Percentiles rank a stretch among this genome's conserved stretches.
Conservation (phyloP, 2,113 vertebrate genomes). For the Myanophis thanlyinensis region DNA sequence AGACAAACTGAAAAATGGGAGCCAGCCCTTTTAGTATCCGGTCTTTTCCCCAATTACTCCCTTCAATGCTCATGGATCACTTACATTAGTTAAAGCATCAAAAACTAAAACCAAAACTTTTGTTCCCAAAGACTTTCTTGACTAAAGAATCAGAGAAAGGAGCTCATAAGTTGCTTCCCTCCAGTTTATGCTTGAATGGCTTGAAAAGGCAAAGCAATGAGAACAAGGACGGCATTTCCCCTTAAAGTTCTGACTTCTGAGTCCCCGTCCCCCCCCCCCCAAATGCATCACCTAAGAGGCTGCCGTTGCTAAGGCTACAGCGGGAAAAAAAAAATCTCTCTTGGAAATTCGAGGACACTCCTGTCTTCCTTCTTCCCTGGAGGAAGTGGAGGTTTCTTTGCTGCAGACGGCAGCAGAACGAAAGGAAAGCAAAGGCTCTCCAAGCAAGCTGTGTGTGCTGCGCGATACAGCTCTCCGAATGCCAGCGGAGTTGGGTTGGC, state of each 20-base stretch:
- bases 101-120: slow-evolving; percentile 51
- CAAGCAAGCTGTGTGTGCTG: slow-evolving; percentile 55
- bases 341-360: slow-evolving; percentile 40
- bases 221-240: slow-evolving; percentile 37
- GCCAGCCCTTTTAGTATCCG: slow-evolving; percentile 35
- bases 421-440: slow-evolving; percentile 19
- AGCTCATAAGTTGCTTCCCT: slow-evolving; percentile 31
- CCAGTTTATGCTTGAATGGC: slow-evolving; percentile 37
- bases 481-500: slow-evolving; percentile 59
- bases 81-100: slow-evolving; percentile 13
- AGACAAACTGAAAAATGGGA: slow-evolving; percentile 50
- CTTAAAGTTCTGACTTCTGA: slow-evolving; percentile 32
- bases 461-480: slow-evolving; percentile 63
- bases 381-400: slow-evolving; percentile 43
- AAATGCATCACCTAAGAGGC: neutral
- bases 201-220: slow-evolving; percentile 43
- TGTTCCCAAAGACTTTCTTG: slow-evolving; percentile 56
- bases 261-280: slow-evolving; percentile 33
- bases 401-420: slow-evolving; percentile 4
- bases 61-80: slow-evolving; percentile 64
- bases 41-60: slow-evolving; percentile 48
- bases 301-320: slow-evolving; percentile 55
- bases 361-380: slow-evolving; percentile 13
- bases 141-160: slow-evolving; percentile 42
- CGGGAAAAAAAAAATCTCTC: slow-evolving; percentile 58